phyloP scores from a whole-genome alignment of 2,113 vertebrate species.

The Oxygymnocypris stewartii region DNA sequence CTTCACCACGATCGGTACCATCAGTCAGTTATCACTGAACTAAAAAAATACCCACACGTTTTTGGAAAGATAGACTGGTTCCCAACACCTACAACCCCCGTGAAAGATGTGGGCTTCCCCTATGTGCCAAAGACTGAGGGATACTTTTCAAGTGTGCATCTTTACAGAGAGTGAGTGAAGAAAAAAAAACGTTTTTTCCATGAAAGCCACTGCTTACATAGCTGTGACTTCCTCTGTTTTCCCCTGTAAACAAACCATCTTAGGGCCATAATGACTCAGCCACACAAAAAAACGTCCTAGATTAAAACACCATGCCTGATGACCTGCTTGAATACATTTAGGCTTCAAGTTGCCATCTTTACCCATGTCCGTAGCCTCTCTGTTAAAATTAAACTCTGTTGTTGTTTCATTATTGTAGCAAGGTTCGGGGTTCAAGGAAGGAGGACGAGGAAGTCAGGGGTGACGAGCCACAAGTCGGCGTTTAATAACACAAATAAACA shows the following conservation, averaged over 20 bases:
- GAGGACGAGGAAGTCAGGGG: too few relatives aligned
- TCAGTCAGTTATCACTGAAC: conserved; percentile 46
- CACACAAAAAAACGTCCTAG: conserved; percentile 56
- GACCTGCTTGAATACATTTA: conserved; percentile 12
- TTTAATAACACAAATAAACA: too few relatives aligned
- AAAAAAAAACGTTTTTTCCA: conserved; percentile 49
- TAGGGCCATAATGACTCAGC: conserved; percentile 59
- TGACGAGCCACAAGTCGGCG: too few relatives aligned
- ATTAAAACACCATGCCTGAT: conserved; percentile 28
- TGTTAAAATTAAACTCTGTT: not conserved
- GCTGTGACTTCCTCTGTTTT: conserved; percentile 49
- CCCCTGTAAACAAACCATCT: conserved; percentile 48
- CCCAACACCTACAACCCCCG: conserved; percentile 57
- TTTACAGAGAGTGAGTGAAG: conserved; percentile 25
- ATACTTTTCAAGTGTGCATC: conserved; percentile 31
- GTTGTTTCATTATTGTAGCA: too few relatives aligned
- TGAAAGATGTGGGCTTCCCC: conserved; percentile 52
- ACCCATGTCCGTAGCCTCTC: not conserved
- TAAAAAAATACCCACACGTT: conserved; percentile 55
- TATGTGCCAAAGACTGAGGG: not conserved
- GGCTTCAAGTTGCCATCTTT: not conserved
- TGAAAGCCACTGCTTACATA: conserved; percentile 55
- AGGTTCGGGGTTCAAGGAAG: too few relatives aligned
- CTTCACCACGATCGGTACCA: conserved; percentile 7
- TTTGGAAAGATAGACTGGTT: conserved; percentile 58